Evolutionary conservation across 1,140 invertebrate genomes (phyloP).

Genomic region (Cyclina sinensis): DNA sequence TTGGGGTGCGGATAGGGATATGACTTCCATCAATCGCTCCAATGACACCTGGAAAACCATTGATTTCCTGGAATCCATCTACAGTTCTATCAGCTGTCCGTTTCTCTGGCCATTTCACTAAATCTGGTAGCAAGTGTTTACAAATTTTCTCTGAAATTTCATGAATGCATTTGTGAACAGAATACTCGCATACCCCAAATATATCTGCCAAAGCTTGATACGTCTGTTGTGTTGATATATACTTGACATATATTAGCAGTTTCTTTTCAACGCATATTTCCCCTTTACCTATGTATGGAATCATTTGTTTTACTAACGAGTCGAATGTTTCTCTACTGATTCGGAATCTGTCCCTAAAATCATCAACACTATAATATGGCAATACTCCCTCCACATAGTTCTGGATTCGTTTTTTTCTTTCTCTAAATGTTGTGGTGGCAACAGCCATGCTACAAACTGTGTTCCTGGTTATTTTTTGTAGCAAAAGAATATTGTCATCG

Average conservation of each 20-base stretch:
- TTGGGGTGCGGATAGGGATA: conserved; percentile 69
- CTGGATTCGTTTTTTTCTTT: neutral
- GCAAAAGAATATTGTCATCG: too few relatives aligned
- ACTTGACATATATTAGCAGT: conserved; percentile 28
- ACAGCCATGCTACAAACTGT: neutral
- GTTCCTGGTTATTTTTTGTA: too few relatives aligned
- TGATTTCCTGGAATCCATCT: neutral
- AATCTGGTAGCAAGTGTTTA: too few relatives aligned
- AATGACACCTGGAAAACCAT: conserved; percentile 66
- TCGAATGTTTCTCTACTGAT: conserved; percentile 35
- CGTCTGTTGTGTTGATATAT: conserved; percentile 8
- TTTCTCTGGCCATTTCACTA: neutral
- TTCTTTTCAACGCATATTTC: conserved; percentile 38
- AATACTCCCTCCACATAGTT: neutral
- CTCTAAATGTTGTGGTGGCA: neutral
- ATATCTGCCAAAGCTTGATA: neutral
- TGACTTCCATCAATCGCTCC: conserved; percentile 69
- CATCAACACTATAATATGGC: neutral
- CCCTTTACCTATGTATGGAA: conserved; percentile 22
- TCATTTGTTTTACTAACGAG: neutral
- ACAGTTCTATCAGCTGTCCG: neutral
- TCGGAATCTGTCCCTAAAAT: conserved; percentile 30
- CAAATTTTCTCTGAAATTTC: too few relatives aligned
- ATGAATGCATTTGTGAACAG: too few relatives aligned
- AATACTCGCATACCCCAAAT: conserved; percentile 35